phyloP scores from a whole-genome alignment of 2,797 vertebrate species.

The Syncerus caffer region DNA sequence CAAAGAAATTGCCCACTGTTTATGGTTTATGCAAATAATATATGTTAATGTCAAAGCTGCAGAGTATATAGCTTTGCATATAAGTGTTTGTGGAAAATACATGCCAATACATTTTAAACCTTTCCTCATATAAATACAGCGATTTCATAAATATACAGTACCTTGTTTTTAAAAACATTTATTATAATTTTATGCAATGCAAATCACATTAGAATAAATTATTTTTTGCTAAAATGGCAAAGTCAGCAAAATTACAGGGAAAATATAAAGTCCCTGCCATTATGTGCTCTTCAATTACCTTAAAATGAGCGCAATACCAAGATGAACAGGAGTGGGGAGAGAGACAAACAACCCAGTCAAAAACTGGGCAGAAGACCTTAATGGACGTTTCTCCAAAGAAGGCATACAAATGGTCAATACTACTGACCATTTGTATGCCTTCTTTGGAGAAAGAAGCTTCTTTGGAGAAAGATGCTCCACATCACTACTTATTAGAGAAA shows the following conservation, averaged over 20 bases:
- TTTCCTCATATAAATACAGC: slow-evolving; percentile 57
- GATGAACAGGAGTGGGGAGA: background rate
- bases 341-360: background rate
- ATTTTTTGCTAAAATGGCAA: slow-evolving; percentile 63
- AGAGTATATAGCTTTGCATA: slow-evolving; percentile 48
- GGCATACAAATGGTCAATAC: background rate
- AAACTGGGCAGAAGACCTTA: background rate
- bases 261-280: background rate
- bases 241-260: slow-evolving; percentile 67
- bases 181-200: slow-evolving; percentile 78
- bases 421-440: no score
- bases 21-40: slow-evolving; percentile 73
- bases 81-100: slow-evolving; percentile 56
- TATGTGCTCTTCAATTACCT: slow-evolving; percentile 30
- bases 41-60: slow-evolving; percentile 60
- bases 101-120: slow-evolving; percentile 64
- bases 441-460: no score
- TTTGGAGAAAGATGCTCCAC: background rate
- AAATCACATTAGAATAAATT: slow-evolving; percentile 76
- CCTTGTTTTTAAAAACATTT: slow-evolving; percentile 74
- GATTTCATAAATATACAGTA: slow-evolving; percentile 75
- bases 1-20: slow-evolving; percentile 75
- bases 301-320: background rate
- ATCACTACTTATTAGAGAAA: background rate
- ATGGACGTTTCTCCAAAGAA: background rate